Evolutionary conservation across 2,888 invertebrate genomes (phyloP), one percentile per base, ranked within the genome.

Genomic region (Luperina testacea): DNA sequence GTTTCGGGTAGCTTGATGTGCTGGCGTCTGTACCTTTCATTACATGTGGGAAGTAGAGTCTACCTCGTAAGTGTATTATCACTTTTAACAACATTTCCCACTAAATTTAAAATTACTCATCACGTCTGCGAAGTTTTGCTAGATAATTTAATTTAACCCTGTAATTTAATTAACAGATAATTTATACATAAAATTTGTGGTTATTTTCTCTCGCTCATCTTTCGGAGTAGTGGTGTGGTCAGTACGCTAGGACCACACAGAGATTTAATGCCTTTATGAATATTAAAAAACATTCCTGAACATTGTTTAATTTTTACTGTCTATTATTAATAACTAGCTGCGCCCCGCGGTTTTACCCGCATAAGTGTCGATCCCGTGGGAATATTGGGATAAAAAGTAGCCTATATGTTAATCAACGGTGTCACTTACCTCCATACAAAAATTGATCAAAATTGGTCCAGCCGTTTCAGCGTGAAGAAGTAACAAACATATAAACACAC

Each of bases 231-330:
- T 20, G 9, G 4, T 51, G n/a, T 68, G 51, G 45, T 72, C 64
- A n/a, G 0, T 27, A 42, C 42, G n/a, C 17, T 24, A 51, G 13
- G 7, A 48, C 80, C 80, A 61, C 81, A 72, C 73, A 53, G 11
- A 61, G 45, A 57, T 74, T 84, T 67, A 76, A 53, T 51, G 24
- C 32, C 64, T 61, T 53, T 20, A 76, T 64, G 80, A 84, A 83
- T 74, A 84, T 77, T 72, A 57, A 53, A 81, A 74, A 38, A 17
- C 27, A 53, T 61, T 80, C 8, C 61, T 53, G 71, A 73, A 59
- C 59, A 76, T 67, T 65, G 64, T 64, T 67, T 53, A 61, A 59
- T 75, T 77, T 76, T 71, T 59, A 75, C 15, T 38, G 6, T 38
- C 38, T 38, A 38, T 38, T 38, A 38, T 38, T 38, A 38, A 38